Evolutionary conservation across 2,797 vertebrate species (phyloP), one percentile per base, ranked within the genome.

Genomic region (Pipistrellus pygmaeus): DNA sequence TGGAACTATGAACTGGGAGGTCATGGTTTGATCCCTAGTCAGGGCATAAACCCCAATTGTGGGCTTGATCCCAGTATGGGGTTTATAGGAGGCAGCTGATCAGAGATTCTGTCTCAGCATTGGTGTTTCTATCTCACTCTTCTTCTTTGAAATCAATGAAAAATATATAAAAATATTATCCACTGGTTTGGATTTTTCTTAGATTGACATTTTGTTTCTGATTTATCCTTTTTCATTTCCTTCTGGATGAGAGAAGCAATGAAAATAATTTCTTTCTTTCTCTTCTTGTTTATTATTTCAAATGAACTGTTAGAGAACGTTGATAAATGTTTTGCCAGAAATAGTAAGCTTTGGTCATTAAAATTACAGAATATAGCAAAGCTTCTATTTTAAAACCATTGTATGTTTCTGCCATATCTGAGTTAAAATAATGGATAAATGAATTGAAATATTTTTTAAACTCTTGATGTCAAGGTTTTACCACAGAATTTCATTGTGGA

Each of bases 351-450:
- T 72, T 4, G 23, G 76, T 27, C 83, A 66, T 25, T 20, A 12
- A 95, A 72, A n/a, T 88, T 55, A 87, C 51, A 46, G 35, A 90
- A 20, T 62, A 78, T 84, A 20, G 9, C 44, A 44, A 88, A 71
- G 14, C 8, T 78, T 88, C 62, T 51, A 44, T 55, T 88, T 64
- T 6, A 72, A 92, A 91, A 25, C 38, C 13, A 77, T 44, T 51
- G 77, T 68, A 0, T 9, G 8, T 38, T 41, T 41, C 7, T 35
- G 20, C 27, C 13, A n/a, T 25, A 6, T 71, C 60, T 46, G 4
- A 17, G 35, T 62, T 55, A 46, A 88, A 91, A 84, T 75, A 62
- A 5, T 66, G 44, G 44, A 55, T 83, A 85, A 71, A 85, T 48
- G 25, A 68, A 69, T 23, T 38, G 30, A 62, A 53, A 53, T 60